Evolutionary conservation across 2,797 vertebrate species (phyloP), one percentile per base, ranked within the genome.

Genomic region (Chrosomus eos): DNA sequence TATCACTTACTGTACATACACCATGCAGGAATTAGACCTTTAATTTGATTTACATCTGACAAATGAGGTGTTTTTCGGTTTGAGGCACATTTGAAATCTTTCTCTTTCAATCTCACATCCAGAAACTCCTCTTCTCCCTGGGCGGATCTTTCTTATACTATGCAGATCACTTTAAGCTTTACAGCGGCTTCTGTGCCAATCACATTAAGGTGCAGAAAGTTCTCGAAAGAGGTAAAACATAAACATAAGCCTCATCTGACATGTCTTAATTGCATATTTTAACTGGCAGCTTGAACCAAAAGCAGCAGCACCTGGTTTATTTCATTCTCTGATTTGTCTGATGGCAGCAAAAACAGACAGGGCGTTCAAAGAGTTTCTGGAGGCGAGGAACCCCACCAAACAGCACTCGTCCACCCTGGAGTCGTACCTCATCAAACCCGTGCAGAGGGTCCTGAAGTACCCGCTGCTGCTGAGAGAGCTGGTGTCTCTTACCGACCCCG

Each of bases 201-300:
- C 98, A 99, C 90, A 97, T 96, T 89, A 99, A 99, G 90, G 97
- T 97, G 73, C 97, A 99, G 94, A 98, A 98, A 88, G 97, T 99
- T 91, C 96, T 99, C 26, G 97, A 98, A 89, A 94, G 96, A 97
- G 98, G 98, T 98, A 93, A 92, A 40, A 53, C 33, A 66, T 53
- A 8, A 73, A 43, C 53, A 33, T 43, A 74, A 62, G 60, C 58
- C 45, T 31, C 66, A 66, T 48, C 51, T 21, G 28, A 43, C 62
- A n/a, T 31, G 7, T 21, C n/a, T 43, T 36, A 48, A 58, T 58
- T 21, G 4, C 18, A 67, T 60, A 72, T 60, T 43, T 60, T 10
- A 45, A 21, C 38, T 45, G 51, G 1, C 11, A 60, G 11, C 1
- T 66, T 36, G 4, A 36, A 21, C 21, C 21, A 1, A 40, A 60